Evolutionary conservation across 2,113 vertebrate species (phyloP).

Genomic region (Cyprinodon variegatus): DNA sequence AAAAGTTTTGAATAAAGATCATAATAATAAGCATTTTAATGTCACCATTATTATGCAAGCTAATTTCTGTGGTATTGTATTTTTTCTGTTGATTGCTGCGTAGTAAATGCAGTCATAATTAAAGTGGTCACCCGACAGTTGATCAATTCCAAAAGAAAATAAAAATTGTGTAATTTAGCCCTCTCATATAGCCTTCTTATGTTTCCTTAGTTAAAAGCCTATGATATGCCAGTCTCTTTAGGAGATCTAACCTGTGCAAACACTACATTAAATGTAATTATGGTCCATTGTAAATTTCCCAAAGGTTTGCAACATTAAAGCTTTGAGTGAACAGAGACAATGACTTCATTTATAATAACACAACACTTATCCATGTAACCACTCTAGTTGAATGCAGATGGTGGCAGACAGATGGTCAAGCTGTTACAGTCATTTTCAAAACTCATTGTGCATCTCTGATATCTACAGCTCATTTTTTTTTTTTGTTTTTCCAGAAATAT

Average conservation of each 20-base stretch:
- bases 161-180: not conserved
- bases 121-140: not conserved
- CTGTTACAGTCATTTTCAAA: slow-evolving; percentile 2
- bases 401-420: not conserved
- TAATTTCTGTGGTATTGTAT: not conserved
- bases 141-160: not conserved
- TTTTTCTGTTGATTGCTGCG: not conserved
- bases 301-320: slow-evolving; percentile 5
- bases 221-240: slow-evolving; percentile 6
- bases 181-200: not conserved
- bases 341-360: too few species aligned
- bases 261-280: not conserved
- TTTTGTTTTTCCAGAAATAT: not conserved
- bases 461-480: not conserved
- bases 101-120: not conserved
- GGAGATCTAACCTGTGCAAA: slow-evolving; percentile 13
- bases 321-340: not conserved
- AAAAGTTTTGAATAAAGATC: too few species aligned
- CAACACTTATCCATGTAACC: not conserved
- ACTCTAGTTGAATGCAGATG: not conserved
- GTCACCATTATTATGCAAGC: not conserved
- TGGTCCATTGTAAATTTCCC: slow-evolving; percentile 18
- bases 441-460: not conserved
- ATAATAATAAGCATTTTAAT: too few species aligned
- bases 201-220: not conserved